Percentiles rank a stretch among this genome's conserved stretches.
phyloP scores from a whole-genome alignment of 2,888 invertebrate species.

The Epirrita christyi region DNA sequence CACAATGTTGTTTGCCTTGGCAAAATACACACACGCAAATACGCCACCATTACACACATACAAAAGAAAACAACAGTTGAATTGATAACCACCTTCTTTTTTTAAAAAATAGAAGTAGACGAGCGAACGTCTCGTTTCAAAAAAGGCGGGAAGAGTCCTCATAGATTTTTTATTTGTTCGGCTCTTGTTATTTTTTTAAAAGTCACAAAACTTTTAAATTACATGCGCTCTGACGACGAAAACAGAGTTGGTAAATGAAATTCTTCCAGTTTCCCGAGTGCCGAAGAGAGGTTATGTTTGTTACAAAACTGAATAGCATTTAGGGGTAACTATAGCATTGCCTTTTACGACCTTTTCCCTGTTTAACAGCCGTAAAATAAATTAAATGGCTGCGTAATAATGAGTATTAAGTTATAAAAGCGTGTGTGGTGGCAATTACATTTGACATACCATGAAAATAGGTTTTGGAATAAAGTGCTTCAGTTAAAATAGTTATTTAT shows the following conservation, averaged over 20 bases:
- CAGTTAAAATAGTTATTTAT: not conserved
- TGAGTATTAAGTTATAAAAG: not conserved
- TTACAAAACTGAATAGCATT: constrained; percentile 1
- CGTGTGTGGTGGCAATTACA: not conserved
- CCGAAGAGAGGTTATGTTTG: constrained; percentile 3
- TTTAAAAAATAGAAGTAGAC: too few species aligned
- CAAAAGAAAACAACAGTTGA: too few species aligned
- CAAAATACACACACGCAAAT: too few species aligned
- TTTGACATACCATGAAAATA: not conserved
- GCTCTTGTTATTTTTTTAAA: constrained; percentile 17
- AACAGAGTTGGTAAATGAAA: constrained; percentile 8
- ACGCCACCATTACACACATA: too few species aligned
- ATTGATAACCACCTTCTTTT: too few species aligned
- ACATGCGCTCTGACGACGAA: constrained; percentile 1
- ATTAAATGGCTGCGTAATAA: constrained; percentile 5
- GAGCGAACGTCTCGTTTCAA: too few species aligned
- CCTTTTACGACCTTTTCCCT: constrained; percentile 9
- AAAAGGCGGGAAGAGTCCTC: too few species aligned
- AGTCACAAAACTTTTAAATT: constrained; percentile 13
- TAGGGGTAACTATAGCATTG: not conserved
- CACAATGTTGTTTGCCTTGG: not conserved
- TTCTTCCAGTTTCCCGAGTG: constrained; percentile 5
- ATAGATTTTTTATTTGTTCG: too few species aligned
- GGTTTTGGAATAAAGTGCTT: not conserved
- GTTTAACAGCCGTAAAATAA: constrained; percentile 13